Percentiles rank a stretch among this genome's conserved stretches.
These are phyloP conservation scores for Pachyseris speciosa DNA, from an alignment of 64 coral and sea anemone species.

Conservation along the genomic window DNA sequence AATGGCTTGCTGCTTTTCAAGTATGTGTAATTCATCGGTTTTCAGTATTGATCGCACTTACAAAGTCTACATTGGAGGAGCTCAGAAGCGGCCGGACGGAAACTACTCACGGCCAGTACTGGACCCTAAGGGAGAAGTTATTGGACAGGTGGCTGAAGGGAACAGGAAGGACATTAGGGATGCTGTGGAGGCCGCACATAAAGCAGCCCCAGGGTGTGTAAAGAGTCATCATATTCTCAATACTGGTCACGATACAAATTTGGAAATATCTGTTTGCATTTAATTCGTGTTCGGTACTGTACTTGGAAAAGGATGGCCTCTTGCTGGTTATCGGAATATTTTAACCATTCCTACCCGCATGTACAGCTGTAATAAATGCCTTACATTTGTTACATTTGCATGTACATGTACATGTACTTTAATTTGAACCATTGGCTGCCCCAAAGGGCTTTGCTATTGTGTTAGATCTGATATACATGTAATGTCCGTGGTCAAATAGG, in stretches of 20 bases:
- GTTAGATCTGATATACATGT: too few relatives aligned
- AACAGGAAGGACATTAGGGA: slow-evolving; percentile 98
- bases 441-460: too few relatives aligned
- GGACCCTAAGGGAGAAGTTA: slow-evolving; percentile 77
- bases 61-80: slow-evolving; percentile 99
- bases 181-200: slow-evolving; percentile 93
- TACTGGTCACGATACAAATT: neutral
- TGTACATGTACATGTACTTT: too few relatives aligned
- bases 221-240: neutral
- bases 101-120: slow-evolving; percentile 89
- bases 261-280: too few relatives aligned
- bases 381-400: too few relatives aligned
- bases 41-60: slow-evolving; percentile 96
- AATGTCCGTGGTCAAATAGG: too few relatives aligned
- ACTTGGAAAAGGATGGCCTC: too few relatives aligned
- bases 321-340: too few relatives aligned
- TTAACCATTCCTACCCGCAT: too few relatives aligned
- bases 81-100: slow-evolving; percentile 93
- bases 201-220: slow-evolving; percentile 90
- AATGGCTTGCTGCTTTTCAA: neutral
- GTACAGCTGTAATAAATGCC: too few relatives aligned
- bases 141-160: slow-evolving; percentile 91
- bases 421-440: too few relatives aligned
- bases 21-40: neutral
- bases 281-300: too few relatives aligned